Base-by-base conservation (phyloP, 2,888 invertebrate genomes). In the Electrophaes corylata region DNA sequence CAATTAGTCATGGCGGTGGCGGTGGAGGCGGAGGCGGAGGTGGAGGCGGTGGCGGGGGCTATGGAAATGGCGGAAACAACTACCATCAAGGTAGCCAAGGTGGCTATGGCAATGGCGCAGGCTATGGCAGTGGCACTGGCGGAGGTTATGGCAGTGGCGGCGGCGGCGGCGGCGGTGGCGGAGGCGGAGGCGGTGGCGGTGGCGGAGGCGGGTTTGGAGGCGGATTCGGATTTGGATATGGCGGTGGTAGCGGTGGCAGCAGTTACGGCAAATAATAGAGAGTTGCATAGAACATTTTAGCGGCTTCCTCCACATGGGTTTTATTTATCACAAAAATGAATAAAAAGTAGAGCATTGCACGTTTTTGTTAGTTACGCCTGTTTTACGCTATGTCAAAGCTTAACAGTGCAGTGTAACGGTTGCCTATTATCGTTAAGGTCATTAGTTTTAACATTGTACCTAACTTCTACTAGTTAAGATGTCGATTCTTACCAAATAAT, bases 181-280 rank as follows among this genome's bases (percentile, higher is more conserved):
- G 29, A 11, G 5, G 1, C 14, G 35, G 37, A 16, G 11, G 39
- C 10, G 67, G 70, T 1, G 64, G 71, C n/a, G 35, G 57, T 26
- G 65, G 65, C 8, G 64, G 65, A 1, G 61, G 68, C 3, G 62
- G 64, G 4, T 57, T 66, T 3, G 65, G 59, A 31, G 50, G 62
- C 18, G 59, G 64, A n/a, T n/a, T n/a, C 3, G 60, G 65, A 20
- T 37, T 51, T 1, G 67, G 69, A 0, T 58, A 60, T 0, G 65
- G 64, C 1, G 69, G 73, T 2, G 62, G 70, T 1, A 68, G 60
- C 23, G 57, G 63, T 0, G 60, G 62, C 6, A 41, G 60, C 3
- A 62, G 66, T 1, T 48, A 58, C 1, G 53, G 62, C 2, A 62
- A 68, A 2, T 31, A n/a, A 31, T n/a, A 23, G 3, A 31, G n/a